Percentiles rank a stretch among this genome's conserved stretches.
Conservation (phyloP, 2,888 invertebrate species). For the Drosophila recens region DNA sequence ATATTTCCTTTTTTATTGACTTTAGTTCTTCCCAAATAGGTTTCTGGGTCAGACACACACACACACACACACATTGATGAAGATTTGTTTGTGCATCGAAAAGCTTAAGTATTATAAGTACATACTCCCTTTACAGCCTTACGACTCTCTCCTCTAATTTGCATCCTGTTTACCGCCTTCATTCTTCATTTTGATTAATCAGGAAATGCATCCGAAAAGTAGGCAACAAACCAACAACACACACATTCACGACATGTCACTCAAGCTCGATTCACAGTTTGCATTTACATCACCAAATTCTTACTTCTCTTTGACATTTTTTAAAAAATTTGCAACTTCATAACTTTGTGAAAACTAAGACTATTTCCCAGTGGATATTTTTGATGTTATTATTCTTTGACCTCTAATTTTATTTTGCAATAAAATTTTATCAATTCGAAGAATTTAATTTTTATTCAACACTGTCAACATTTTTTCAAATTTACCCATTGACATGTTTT, state of each 20-base stretch:
- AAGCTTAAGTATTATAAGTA: conserved; percentile 23
- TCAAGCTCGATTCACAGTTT: too few relatives aligned
- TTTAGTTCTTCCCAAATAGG: conserved; percentile 69
- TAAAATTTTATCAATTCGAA: too few relatives aligned
- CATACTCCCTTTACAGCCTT: background rate
- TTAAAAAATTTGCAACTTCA: too few relatives aligned
- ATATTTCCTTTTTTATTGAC: conserved; percentile 70
- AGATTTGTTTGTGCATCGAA: conserved; percentile 49
- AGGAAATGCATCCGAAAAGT: conserved; percentile 14
- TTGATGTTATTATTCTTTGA: too few relatives aligned
- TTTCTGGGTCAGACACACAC: conserved; percentile 69
- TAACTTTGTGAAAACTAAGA: too few relatives aligned
- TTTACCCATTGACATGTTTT: too few relatives aligned
- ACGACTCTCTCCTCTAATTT: background rate
- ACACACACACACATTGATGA: conserved; percentile 20
- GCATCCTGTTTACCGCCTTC: conserved; percentile 8
- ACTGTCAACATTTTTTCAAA: too few relatives aligned
- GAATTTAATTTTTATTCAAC: too few relatives aligned
- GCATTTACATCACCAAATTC: too few relatives aligned
- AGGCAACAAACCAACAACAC: conserved; percentile 4
- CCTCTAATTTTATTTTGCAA: too few relatives aligned
- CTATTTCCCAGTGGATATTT: too few relatives aligned
- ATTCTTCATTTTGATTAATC: conserved; percentile 6
- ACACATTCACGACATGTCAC: background rate
- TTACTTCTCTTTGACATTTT: too few relatives aligned